These are phyloP conservation scores for Uria aalge DNA, from an alignment of 2,113 vertebrate genomes.

Conservation along the genomic window DNA sequence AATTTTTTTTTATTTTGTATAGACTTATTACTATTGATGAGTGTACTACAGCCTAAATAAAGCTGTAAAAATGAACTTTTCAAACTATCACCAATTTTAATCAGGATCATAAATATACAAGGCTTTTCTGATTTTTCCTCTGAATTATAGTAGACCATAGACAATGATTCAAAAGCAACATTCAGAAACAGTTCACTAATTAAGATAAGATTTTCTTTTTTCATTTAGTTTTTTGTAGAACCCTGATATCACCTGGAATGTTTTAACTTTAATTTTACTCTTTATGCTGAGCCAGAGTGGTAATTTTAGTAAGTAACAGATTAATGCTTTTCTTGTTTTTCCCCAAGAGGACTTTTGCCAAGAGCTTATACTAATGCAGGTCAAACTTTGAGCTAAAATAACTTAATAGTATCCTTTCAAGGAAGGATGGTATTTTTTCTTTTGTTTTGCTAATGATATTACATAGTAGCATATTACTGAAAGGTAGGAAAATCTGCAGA, in stretches of 20 bases:
- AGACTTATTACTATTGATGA: not conserved
- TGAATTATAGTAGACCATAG: not conserved
- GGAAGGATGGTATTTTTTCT: not conserved
- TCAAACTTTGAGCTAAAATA: not conserved
- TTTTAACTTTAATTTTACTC: not conserved
- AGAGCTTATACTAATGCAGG: not conserved
- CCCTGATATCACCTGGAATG: not conserved
- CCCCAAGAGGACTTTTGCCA: not conserved
- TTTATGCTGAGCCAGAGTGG: not conserved
- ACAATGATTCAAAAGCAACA: not conserved
- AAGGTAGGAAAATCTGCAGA: constrained; percentile 2
- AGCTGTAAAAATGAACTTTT: not conserved
- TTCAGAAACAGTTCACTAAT: not conserved
- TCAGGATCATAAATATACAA: not conserved
- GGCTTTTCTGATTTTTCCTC: not conserved
- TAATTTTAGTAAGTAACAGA: not conserved
- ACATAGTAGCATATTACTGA: not conserved
- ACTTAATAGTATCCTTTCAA: not conserved
- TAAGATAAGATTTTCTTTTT: not conserved
- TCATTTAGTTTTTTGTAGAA: not conserved
- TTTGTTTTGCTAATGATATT: constrained; percentile 30
- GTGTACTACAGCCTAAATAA: not conserved
- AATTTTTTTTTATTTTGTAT: not conserved
- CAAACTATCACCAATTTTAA: not conserved
- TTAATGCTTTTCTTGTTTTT: not conserved